Percentiles rank a stretch among this genome's conserved stretches.
Conservation (phyloP, 1,140 invertebrate genomes). For the Drosophila funebris region DNA sequence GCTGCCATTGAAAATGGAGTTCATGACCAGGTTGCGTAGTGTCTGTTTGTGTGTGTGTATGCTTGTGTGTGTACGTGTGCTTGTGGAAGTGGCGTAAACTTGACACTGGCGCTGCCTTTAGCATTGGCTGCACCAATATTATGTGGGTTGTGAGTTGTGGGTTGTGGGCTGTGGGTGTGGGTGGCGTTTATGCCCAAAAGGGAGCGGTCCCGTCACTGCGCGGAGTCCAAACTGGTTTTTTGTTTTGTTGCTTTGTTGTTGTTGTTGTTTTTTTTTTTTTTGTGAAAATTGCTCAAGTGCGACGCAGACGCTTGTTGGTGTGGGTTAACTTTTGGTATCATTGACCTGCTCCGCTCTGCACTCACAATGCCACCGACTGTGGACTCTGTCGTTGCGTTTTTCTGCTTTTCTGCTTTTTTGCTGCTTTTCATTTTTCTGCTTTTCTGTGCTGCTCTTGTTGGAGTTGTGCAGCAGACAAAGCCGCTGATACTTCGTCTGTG, state of each 20-base stretch:
- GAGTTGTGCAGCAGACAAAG: constrained; percentile 46
- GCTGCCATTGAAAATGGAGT: constrained; percentile 82
- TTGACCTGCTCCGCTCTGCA: constrained; percentile 68
- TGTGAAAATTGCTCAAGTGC: constrained; percentile 78
- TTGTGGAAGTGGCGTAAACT: constrained; percentile 66
- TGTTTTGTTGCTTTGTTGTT: background rate
- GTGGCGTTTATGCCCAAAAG: constrained; percentile 31
- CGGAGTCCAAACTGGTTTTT: constrained; percentile 21
- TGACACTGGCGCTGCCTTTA: constrained; percentile 67
- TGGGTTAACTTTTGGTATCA: constrained; percentile 82
- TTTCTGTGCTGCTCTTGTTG: constrained; percentile 28
- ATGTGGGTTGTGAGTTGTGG: constrained; percentile 18
- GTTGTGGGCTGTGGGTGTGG: constrained; percentile 24
- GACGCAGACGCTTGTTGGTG: constrained; percentile 63
- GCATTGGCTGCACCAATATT: constrained; percentile 7
- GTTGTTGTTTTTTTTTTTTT: constrained; percentile 39
- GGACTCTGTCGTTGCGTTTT: background rate
- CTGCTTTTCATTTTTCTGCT: background rate
- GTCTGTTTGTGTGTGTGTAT: constrained; percentile 2
- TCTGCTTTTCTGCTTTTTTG: background rate
- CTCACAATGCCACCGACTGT: constrained; percentile 23
- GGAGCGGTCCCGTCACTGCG: constrained; percentile 14
- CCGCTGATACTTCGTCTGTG: constrained; percentile 1
- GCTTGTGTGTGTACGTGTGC: constrained; percentile 1
- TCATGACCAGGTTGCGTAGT: constrained; percentile 56